These are phyloP conservation scores for Podocnemis expansa DNA, from an alignment of 2,113 vertebrate genomes.

Conservation along the genomic window DNA sequence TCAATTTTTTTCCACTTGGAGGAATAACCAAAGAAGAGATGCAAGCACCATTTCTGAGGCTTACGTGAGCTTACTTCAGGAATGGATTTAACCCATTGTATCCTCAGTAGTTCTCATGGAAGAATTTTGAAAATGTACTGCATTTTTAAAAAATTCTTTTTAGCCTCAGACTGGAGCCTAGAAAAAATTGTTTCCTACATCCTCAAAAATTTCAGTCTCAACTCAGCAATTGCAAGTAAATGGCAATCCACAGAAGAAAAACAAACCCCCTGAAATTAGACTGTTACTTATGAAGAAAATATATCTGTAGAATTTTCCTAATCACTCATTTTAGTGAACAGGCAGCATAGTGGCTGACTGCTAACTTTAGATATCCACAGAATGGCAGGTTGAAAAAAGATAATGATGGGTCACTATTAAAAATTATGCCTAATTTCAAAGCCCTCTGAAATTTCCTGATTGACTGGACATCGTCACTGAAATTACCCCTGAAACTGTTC, in stretches of 20 bases:
- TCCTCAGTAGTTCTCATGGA: background rate
- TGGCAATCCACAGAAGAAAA: background rate
- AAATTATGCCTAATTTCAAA: background rate
- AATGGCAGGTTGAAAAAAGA: background rate
- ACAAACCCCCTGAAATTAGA: slow-evolving; percentile 19
- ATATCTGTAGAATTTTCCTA: background rate
- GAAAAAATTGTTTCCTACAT: background rate
- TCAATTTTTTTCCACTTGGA: slow-evolving; percentile 40
- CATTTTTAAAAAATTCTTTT: background rate
- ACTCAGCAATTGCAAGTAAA: background rate
- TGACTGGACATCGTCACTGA: background rate
- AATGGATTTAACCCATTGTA: background rate
- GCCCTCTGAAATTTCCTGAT: background rate
- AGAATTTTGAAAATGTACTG: background rate
- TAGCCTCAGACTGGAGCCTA: background rate
- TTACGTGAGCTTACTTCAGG: background rate
- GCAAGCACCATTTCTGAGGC: background rate
- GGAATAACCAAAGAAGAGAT: slow-evolving; percentile 21
- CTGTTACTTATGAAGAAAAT: background rate
- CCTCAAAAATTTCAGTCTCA: background rate
- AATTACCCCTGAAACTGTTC: background rate
- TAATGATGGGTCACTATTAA: background rate
- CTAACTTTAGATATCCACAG: background rate
- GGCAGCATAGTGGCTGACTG: background rate
- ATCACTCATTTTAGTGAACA: background rate